phyloP scores from a whole-genome alignment of 2,113 vertebrate genomes.

The Oceanites oceanicus region DNA sequence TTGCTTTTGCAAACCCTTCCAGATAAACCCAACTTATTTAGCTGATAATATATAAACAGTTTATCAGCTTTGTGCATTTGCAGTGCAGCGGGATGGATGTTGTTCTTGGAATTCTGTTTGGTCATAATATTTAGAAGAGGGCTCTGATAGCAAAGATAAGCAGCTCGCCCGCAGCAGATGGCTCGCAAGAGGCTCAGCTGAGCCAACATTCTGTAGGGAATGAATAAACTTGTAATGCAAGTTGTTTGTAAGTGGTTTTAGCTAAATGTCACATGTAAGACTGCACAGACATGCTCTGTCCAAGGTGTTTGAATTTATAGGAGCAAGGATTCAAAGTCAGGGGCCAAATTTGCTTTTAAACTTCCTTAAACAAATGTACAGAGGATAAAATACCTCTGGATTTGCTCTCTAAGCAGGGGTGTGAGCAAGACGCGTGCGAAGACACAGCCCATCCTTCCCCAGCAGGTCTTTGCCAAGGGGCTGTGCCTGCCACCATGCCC shows the following conservation, averaged over 20 bases:
- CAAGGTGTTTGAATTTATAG: slow-evolving; percentile 73
- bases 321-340: slow-evolving; percentile 66
- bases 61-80: slow-evolving; percentile 75
- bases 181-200: slow-evolving; percentile 51
- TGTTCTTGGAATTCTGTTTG: slow-evolving; percentile 76
- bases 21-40: slow-evolving; percentile 75
- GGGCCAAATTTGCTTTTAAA: slow-evolving; percentile 83
- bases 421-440: background rate
- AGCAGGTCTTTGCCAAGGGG: background rate
- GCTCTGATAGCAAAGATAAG: slow-evolving; percentile 76
- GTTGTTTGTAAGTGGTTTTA: slow-evolving; percentile 70
- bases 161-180: slow-evolving; percentile 75
- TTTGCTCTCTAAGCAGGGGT: slow-evolving; percentile 19
- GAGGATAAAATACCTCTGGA: slow-evolving; percentile 50
- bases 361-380: slow-evolving; percentile 61
- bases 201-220: slow-evolving; percentile 73
- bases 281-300: slow-evolving; percentile 67
- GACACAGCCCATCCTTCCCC: background rate
- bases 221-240: slow-evolving; percentile 64
- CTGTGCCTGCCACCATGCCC: background rate
- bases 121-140: slow-evolving; percentile 82
- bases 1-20: slow-evolving; percentile 64
- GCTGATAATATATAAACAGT: slow-evolving; percentile 74
- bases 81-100: slow-evolving; percentile 74
- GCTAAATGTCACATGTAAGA: slow-evolving; percentile 73